Evolutionary conservation across 1,140 invertebrate genomes (phyloP), one percentile per base, ranked within the genome.

Genomic region (Tetragnatha versicolor): DNA sequence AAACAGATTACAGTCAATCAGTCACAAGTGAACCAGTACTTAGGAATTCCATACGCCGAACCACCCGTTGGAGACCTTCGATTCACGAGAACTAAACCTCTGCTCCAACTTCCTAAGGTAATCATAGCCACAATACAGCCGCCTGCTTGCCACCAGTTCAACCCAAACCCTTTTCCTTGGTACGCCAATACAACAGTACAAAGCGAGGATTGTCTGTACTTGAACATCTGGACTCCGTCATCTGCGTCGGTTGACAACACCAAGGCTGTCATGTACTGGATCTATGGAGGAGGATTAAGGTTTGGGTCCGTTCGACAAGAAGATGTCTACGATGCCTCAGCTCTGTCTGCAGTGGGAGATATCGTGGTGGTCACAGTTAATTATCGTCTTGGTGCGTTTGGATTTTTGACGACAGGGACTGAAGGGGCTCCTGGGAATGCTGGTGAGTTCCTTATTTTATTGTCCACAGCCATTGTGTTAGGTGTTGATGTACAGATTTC

Each of bases 281-380:
- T 84, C 10, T 73, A 84, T 63, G 83, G 83, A 4, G 83, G 83
- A 42, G 82, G 68, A 0, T 83, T 83, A 42, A 61, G 27, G 12
- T 65, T 29, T 39, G 83, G 83, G 10, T 73, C 79, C 0, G 20
- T 39, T 22, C 68, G 33, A 31, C 37, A 17, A 31, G 10, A n/a
- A 61, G n/a, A 47, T 55, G 3, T 39, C n/a, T 98, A 96, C 84
- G 94, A 94, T 9, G 96, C 90, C 0, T 94, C 96, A 80, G 91
- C 97, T 80, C 84, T 98, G 83, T 93, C 95, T 3, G 93, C 91
- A 1, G 94, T 95, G 76, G 61, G 61, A 27, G 90, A 95, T 81
- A 93, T 98, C 0, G 91, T 98, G 1, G 94, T 99, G 0, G 96
- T 99, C 0, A 94, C 97, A 0, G 89, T 99, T 55, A 99, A 99